Percentiles rank a stretch among this genome's conserved stretches.
Evolutionary conservation across 2,113 vertebrate species (phyloP).

Genomic region (Nothocercus nigrocapillus): DNA sequence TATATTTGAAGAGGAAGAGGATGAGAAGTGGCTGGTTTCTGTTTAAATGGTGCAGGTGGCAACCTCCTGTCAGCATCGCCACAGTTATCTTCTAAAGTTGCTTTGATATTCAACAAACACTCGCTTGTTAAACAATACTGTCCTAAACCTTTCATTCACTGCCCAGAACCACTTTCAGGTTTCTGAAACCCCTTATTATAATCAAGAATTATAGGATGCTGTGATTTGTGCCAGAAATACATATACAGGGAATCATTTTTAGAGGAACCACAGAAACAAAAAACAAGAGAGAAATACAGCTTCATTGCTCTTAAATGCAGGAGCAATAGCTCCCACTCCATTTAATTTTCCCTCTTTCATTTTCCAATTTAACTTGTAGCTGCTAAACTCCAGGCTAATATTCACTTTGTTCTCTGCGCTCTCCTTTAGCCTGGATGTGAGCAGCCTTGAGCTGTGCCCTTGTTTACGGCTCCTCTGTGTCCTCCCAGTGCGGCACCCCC

Average conservation of each 20-base stretch:
- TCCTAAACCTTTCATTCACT: constrained; percentile 64
- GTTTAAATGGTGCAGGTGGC: constrained; percentile 25
- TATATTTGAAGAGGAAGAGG: neutral
- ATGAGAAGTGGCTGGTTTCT: constrained; percentile 19
- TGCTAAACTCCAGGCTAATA: neutral
- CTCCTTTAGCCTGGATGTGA: neutral
- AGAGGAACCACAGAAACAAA: constrained; percentile 4
- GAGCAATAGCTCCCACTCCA: neutral
- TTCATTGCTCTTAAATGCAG: constrained; percentile 33
- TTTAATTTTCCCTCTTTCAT: constrained; percentile 37
- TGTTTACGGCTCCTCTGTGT: neutral
- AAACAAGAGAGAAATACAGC: neutral
- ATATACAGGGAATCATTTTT: constrained; percentile 54
- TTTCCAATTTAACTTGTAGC: neutral
- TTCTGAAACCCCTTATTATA: constrained; percentile 75
- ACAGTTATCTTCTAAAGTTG: constrained; percentile 18
- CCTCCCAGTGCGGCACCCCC: neutral
- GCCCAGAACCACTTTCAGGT: constrained; percentile 58
- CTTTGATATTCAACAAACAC: constrained; percentile 59
- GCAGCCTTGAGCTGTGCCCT: neutral
- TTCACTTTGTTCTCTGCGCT: neutral
- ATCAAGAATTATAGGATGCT: constrained; percentile 60
- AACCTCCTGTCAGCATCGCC: constrained; percentile 17
- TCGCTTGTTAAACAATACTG: constrained; percentile 31
- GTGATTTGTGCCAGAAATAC: constrained; percentile 68